phyloP scores from a whole-genome alignment of 1,140 invertebrate genomes.

The Chrysomallon squamiferum region DNA sequence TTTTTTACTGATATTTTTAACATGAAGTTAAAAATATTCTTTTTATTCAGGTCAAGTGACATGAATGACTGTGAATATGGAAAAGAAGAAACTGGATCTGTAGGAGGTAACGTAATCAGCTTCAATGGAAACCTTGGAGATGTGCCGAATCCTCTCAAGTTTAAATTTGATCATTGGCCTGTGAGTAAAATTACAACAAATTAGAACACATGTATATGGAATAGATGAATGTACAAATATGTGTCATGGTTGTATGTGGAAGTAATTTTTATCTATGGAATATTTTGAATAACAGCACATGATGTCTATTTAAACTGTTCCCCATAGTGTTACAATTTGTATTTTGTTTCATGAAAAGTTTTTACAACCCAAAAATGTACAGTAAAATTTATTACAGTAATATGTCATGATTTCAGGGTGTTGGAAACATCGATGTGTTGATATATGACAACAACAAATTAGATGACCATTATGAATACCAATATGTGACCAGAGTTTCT shows the following conservation, averaged over 20 bases:
- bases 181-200: no score
- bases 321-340: no score
- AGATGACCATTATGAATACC: conserved; percentile 39
- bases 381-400: neutral
- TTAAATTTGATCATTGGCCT: conserved; percentile 35
- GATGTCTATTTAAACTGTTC: neutral
- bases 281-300: no score
- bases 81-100: neutral
- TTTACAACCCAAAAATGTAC: no score
- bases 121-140: conserved; percentile 31
- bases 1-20: no score
- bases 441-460: conserved; percentile 27
- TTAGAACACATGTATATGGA: neutral
- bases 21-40: no score
- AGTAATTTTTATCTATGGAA: neutral
- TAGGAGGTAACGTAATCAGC: conserved; percentile 26
- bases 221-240: neutral
- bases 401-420: conserved; percentile 23
- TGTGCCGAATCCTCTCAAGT: conserved; percentile 25
- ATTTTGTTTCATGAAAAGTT: no score
- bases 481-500: conserved; percentile 23
- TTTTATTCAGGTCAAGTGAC: conserved; percentile 30
- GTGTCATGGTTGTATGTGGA: neutral
- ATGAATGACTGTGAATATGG: conserved; percentile 38
- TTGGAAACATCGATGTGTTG: conserved; percentile 35